Percentiles rank a stretch among this genome's conserved stretches.
phyloP scores from a whole-genome alignment of 2,113 vertebrate genomes.

The Osmerus mordax region DNA sequence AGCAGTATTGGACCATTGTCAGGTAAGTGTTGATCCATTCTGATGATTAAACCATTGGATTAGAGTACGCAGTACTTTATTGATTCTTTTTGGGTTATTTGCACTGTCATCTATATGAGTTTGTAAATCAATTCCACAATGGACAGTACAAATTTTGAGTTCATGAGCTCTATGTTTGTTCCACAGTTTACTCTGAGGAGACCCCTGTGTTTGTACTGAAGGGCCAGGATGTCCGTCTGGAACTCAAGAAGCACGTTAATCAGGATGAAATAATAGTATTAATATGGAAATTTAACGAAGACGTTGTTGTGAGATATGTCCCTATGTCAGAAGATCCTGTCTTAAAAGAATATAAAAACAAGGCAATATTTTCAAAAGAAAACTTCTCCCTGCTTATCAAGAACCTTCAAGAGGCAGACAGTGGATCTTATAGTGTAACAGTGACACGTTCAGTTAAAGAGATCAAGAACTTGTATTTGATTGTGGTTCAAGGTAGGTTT shows the following conservation, averaged over 20 bases:
- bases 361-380: no score
- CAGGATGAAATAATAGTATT: accelerated
- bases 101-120: neutral
- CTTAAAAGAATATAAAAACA: no score
- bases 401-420: conserved; percentile 19
- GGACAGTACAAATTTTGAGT: neutral
- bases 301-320: neutral
- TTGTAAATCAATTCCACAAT: neutral
- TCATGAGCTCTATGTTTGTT: neutral
- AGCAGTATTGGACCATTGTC: neutral
- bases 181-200: no score
- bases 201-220: neutral
- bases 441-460: neutral
- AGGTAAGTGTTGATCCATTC: neutral
- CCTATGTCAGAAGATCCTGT: neutral
- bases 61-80: neutral
- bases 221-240: neutral
- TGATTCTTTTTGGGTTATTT: neutral
- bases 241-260: neutral
- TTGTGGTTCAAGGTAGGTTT: conserved; percentile 30
- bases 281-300: neutral
- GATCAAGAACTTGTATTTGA: neutral
- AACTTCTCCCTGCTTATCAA: conserved; percentile 12
- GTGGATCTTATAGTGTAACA: conserved; percentile 11
- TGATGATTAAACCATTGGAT: neutral